Base-by-base conservation (phyloP, 2,888 invertebrate species). In the Philereme transversata region DNA sequence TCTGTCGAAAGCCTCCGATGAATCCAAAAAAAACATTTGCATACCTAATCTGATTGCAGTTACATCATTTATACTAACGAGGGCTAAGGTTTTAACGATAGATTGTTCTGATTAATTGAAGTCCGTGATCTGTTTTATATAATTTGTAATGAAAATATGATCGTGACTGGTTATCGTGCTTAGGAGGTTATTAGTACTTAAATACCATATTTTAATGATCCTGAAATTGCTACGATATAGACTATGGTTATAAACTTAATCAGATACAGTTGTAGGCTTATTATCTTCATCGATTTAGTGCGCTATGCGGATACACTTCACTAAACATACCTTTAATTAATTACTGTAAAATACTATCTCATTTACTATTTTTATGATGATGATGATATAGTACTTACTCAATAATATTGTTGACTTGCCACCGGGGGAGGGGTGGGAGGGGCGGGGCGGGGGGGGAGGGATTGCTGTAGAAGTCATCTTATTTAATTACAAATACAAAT, bases 1-100 rank as follows among this genome's bases (percentile, higher is more conserved):
- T 62, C 74, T 87, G 81, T 76, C 83, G 83, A 88, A 88, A 88
- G 83, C 79, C 65, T 72, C 69, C 62, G 73, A 70, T 65, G 63
- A 71, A 69, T 78, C 75, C 52, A 55, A 74, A 68, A n/a, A 22
- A 60, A 56, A 57, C 53, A 59, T 62, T 60, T 55, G n/a, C 38
- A 62, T 58, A 53, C 51, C 4, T 38, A 51, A 56, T 64, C 52
- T 40, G 10, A 51, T 45, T 64, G 64, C 53, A 58, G 47, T 60
- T 65, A 5, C 45, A 64, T 63, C 60, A 55, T 60, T 63, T 51
- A 41, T 56, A 41, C 46, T 55, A 56, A 65, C 57, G 60, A 56
- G 47, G 36, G 51, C 48, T 59, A 56, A 45, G 50, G 22, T 22
- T 47, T 53, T 56, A 34, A 58, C 56, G 22, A 54, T 57, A 8